Evolutionary conservation across 35 echinoderm and acorn worm genomes (phyloP).

Genomic region (Apostichopus parvimensis): DNA sequence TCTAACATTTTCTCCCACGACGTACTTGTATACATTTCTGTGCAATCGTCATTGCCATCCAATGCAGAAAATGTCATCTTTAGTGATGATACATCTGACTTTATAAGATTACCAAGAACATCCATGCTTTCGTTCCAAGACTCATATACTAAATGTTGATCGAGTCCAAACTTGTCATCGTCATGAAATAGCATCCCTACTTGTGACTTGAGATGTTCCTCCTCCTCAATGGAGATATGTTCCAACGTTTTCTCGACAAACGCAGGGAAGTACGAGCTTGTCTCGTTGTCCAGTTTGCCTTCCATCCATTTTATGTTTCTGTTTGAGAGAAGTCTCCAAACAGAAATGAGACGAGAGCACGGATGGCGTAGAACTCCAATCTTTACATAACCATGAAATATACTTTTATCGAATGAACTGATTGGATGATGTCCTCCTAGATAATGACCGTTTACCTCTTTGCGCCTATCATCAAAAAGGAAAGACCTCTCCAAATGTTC

Average conservation of each 20-base stretch:
- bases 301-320: background rate
- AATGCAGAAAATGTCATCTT: background rate
- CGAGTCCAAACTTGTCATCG: conserved; percentile 11
- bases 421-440: conserved; percentile 22
- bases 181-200: conserved; percentile 29
- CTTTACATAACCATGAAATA: background rate
- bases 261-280: background rate
- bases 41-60: background rate
- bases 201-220: conserved; percentile 17
- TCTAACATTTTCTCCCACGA: background rate
- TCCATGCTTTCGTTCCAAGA: conserved; percentile 30
- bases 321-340: conserved; percentile 2
- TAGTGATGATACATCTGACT: background rate
- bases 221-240: background rate
- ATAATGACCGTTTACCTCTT: background rate
- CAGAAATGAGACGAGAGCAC: conserved; percentile 10
- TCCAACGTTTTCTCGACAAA: background rate
- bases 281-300: background rate
- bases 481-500: background rate
- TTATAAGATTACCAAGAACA: background rate
- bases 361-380: conserved; percentile 22
- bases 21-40: background rate
- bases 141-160: conserved; percentile 33
- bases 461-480: conserved; percentile 16
- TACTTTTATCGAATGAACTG: conserved; percentile 12